These are phyloP conservation scores for Melieria picta DNA, from an alignment of 2,888 invertebrate genomes.

Conservation along the genomic window DNA sequence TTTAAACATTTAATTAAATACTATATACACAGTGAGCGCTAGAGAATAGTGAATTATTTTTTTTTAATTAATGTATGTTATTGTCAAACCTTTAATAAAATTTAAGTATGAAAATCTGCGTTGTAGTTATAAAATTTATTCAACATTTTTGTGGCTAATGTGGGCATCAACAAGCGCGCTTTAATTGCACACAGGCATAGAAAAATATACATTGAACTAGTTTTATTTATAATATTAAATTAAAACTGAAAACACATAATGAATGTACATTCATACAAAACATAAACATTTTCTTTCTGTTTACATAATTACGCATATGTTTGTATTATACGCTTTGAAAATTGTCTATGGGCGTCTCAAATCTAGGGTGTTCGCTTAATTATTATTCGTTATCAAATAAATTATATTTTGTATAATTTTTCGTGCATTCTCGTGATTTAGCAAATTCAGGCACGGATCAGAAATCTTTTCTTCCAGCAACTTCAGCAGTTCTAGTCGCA, in stretches of 20 bases:
- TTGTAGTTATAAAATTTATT: neutral
- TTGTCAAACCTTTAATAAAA: no score
- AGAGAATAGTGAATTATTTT: no score
- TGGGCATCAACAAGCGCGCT: no score
- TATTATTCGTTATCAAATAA: slow-evolving; percentile 71
- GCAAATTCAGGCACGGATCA: slow-evolving; percentile 79
- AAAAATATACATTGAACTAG: neutral
- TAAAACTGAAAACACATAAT: neutral
- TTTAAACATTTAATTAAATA: no score
- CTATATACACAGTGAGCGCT: no score
- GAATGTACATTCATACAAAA: no score
- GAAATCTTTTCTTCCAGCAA: slow-evolving; percentile 86
- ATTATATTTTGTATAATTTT: slow-evolving; percentile 81
- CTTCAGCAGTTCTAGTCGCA: slow-evolving; percentile 79
- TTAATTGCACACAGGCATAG: neutral
- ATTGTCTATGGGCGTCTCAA: no score
- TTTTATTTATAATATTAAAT: neutral
- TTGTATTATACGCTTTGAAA: no score
- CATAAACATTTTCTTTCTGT: no score
- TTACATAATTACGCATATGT: no score
- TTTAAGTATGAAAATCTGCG: no score
- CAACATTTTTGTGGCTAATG: neutral
- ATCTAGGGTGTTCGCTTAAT: slow-evolving; percentile 10
- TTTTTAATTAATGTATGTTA: no score
- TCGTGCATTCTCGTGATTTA: slow-evolving; percentile 79